These are phyloP conservation scores for Enteromius paludinosus DNA, from an alignment of 2,797 vertebrate genomes.

Conservation along the genomic window DNA sequence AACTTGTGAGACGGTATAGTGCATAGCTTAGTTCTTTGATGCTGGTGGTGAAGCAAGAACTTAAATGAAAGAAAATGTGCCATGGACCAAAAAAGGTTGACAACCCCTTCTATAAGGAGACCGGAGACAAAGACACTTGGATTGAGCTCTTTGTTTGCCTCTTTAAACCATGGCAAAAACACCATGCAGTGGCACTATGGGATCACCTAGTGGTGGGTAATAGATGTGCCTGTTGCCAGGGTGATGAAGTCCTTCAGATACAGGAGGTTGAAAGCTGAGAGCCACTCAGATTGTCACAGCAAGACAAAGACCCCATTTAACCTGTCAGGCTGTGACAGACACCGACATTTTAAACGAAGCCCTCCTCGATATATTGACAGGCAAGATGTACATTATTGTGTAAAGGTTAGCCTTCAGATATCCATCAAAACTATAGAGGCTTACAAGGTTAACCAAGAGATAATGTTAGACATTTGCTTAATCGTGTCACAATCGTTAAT, in stretches of 20 bases:
- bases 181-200: conserved; percentile 46
- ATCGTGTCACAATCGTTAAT: conserved; percentile 24
- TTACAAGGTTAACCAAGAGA: conserved; percentile 18
- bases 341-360: conserved; percentile 59
- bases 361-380: conserved; percentile 23
- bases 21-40: neutral
- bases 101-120: neutral
- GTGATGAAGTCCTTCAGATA: conserved; percentile 48
- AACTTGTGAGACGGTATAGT: neutral
- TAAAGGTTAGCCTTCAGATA: conserved; percentile 62
- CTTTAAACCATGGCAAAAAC: conserved; percentile 53
- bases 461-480: conserved; percentile 38
- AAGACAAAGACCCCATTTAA: conserved; percentile 71
- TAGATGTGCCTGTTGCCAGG: conserved; percentile 26
- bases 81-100: conserved; percentile 8
- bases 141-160: conserved; percentile 37
- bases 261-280: conserved; percentile 52
- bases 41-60: neutral
- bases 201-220: conserved; percentile 71
- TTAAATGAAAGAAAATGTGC: neutral
- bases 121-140: neutral
- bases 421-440: conserved; percentile 62
- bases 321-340: conserved; percentile 65
- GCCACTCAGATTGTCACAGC: conserved; percentile 54
- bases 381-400: conserved; percentile 30